Base-by-base conservation (phyloP, 2,888 invertebrate genomes). In the Philereme transversata region DNA sequence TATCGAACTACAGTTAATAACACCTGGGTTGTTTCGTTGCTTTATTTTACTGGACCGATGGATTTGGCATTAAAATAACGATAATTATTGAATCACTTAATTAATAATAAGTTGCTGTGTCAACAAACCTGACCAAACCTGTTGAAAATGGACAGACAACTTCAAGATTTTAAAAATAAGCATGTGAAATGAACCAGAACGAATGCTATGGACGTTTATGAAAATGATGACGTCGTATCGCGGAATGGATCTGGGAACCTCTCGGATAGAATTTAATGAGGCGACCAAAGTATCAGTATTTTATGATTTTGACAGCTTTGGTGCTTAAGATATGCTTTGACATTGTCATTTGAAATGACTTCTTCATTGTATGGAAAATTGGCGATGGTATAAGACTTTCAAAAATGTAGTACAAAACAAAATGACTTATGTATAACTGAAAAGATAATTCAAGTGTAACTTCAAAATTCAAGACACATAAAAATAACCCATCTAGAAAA, bases 171-270 rank as follows among this genome's bases (percentile, higher is more conserved):
- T 38, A 38, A 38, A 36, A 40, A 40, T 10, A 45, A 8, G 8
- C 57, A 38, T 34, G 22, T 35, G n/a, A 54, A 51, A 51, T 40
- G 46, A 6, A 35, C 9, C 11, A 46, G 67, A 57, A 64, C 53
- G 72, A 74, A 61, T 81, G 81, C 76, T 76, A 76, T 76, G 68
- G 85, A 82, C 83, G 74, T 84, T 85, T 84, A 87, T 87, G 82
- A 81, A 84, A 86, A 84, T 86, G 79, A 86, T 78, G 71, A 70
- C 72, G 68, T 76, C 38, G 67, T 87, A 87, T 86, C 87, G 69
- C 55, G 63, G 57, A 74, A 75, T 65, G 66, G 77, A 87, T 84
- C 86, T 82, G 40, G 68, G 72, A 75, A 76, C 79, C 78, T 73
- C 68, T 57, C 35, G 70, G 75, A 77, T 78, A 67, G 74, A 77